Percentiles rank a stretch among this genome's conserved stretches.
These are phyloP conservation scores for Lepidurus arcticus DNA, from an alignment of 1,140 invertebrate species.

Conservation along the genomic window DNA sequence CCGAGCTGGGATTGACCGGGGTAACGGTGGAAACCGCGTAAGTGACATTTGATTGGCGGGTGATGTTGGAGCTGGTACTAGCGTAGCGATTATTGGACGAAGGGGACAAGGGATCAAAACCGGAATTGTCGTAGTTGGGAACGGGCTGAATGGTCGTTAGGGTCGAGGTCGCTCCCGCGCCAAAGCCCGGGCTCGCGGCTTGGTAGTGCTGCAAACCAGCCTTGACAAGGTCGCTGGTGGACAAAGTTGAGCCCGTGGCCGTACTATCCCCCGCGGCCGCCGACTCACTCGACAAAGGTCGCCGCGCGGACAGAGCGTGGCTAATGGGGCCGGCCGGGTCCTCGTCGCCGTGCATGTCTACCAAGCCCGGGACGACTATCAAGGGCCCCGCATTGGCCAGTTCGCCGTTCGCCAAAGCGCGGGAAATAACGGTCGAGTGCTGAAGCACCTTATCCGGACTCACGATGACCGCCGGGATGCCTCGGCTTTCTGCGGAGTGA, in stretches of 20 bases:
- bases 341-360: constrained; percentile 25
- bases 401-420: constrained; percentile 38
- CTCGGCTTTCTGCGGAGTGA: constrained; percentile 48
- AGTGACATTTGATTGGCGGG: constrained; percentile 36
- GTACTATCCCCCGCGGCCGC: constrained; percentile 16
- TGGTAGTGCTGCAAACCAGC: not conserved
- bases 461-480: constrained; percentile 45
- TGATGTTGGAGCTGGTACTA: constrained; percentile 43
- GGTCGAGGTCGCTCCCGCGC: not conserved
- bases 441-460: constrained; percentile 49
- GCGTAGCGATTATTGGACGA: constrained; percentile 48
- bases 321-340: constrained; percentile 26
- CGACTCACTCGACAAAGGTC: constrained; percentile 4
- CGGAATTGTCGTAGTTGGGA: constrained; percentile 25
- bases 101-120: constrained; percentile 41
- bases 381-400: constrained; percentile 33
- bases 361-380: constrained; percentile 13
- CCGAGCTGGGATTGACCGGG: constrained; percentile 44
- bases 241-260: not conserved
- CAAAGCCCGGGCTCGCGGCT: not conserved
- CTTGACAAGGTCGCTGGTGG: not conserved
- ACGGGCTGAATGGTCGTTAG: constrained; percentile 31
- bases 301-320: constrained; percentile 22
- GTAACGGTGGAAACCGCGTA: constrained; percentile 43
- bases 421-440: constrained; percentile 36